phyloP scores from a whole-genome alignment of 2,888 invertebrate genomes.

The Lasioglossum zephyrum region DNA sequence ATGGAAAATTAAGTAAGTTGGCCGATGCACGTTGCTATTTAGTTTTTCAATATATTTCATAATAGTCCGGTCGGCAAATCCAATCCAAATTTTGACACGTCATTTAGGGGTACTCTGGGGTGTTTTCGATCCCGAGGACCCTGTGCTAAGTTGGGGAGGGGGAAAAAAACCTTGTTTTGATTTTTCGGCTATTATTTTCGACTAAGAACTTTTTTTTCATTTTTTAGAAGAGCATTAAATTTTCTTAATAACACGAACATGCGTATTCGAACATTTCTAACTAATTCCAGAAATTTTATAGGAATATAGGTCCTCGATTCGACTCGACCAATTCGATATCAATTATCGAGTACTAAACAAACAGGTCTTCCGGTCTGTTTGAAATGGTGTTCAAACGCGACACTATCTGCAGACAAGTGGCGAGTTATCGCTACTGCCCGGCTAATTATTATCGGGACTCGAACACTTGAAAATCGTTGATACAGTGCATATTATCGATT shows the following conservation, averaged over 20 bases:
- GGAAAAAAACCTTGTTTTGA: no score
- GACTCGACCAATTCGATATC: neutral
- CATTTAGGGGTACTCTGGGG: no score
- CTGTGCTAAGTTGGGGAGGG: no score
- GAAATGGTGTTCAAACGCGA: neutral
- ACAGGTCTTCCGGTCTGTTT: neutral
- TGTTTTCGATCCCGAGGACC: no score
- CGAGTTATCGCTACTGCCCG: neutral
- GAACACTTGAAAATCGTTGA: constrained; percentile 18
- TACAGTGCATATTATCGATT: constrained; percentile 23
- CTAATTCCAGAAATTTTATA: neutral
- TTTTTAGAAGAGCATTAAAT: no score
- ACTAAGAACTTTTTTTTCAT: no score
- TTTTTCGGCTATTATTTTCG: no score
- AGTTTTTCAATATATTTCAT: neutral
- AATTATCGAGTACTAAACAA: neutral
- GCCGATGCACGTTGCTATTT: neutral
- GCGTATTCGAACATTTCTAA: neutral
- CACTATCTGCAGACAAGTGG: neutral
- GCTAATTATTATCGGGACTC: constrained; percentile 24
- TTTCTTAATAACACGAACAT: no score
- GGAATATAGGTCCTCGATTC: neutral
- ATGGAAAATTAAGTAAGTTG: neutral
- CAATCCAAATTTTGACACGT: no score
- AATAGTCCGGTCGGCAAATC: no score